phyloP scores from a whole-genome alignment of 2,113 vertebrate genomes.

The Clinocottus analis region DNA sequence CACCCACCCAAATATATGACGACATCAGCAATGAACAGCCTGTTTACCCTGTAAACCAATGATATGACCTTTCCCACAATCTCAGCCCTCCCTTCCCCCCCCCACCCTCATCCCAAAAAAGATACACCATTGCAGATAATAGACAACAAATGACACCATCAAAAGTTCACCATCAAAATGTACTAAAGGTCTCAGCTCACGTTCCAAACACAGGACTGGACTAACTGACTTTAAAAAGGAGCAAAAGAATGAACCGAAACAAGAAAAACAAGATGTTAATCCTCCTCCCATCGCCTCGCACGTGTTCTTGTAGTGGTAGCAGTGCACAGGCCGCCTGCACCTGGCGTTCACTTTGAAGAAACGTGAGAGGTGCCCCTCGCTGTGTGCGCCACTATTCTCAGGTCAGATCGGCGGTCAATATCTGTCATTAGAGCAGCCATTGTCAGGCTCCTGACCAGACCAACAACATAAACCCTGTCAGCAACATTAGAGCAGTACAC shows the following conservation, averaged over 20 bases:
- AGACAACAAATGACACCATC: slow-evolving; percentile 74
- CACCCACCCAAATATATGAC: slow-evolving; percentile 53
- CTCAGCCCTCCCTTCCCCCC: too few species aligned
- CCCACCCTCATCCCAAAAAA: slow-evolving; percentile 27
- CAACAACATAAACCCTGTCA: slow-evolving; percentile 33
- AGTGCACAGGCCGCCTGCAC: slow-evolving; percentile 44
- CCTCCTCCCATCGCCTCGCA: slow-evolving; percentile 38
- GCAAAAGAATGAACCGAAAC: slow-evolving; percentile 49
- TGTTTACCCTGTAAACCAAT: slow-evolving; percentile 86
- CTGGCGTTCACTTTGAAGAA: slow-evolving; percentile 44
- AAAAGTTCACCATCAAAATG: slow-evolving; percentile 74
- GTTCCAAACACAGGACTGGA: slow-evolving; percentile 74
- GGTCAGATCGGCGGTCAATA: slow-evolving; percentile 17
- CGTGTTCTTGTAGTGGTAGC: slow-evolving; percentile 61
- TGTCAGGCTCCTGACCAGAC: slow-evolving; percentile 38
- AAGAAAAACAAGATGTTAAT: slow-evolving; percentile 30
- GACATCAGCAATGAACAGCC: slow-evolving; percentile 72
- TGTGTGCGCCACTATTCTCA: slow-evolving; percentile 14
- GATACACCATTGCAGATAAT: slow-evolving; percentile 72
- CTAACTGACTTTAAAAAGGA: slow-evolving; percentile 63
- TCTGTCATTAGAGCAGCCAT: slow-evolving; percentile 34
- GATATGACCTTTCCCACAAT: slow-evolving; percentile 70
- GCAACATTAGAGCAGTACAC: slow-evolving; percentile 33
- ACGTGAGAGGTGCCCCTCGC: slow-evolving; percentile 16
- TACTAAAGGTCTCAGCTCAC: slow-evolving; percentile 71